Evolutionary conservation across 1,140 invertebrate genomes (phyloP), one percentile per base, ranked within the genome.

Genomic region (Muscidifurax raptorellus): DNA sequence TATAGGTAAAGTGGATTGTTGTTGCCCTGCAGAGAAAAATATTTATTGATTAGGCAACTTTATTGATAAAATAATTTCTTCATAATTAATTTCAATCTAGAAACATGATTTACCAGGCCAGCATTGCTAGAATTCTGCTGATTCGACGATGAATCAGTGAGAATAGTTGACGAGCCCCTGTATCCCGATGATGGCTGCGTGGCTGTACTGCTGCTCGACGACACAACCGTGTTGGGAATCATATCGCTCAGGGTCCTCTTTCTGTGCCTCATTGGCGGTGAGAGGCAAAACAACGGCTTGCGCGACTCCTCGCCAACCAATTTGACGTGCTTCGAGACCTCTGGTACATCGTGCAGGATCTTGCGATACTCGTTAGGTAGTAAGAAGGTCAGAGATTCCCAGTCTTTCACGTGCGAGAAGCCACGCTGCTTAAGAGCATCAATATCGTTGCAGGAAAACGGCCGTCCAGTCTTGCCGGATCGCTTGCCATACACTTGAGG

Each of bases 361-460:
- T 93, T 94, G 1, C 76, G n/a, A 89, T 97, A 97, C 90, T 98
- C 97, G 78, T 94, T 93, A 0, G 97, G 98, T 66, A 99, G 90
- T 27, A 99, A 93, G 78, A 98, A 96, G 84, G 96, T 97, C 52
- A 99, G 92, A 0, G 97, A 98, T 89, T 98, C 97, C 97, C 97
- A 98, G 90, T 99, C 98, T 88, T 95, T 95, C 13, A 98, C 95
- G 88, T 98, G 97, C 30, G 95, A 95, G 84, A 98, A 96, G 83
- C 96, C 96, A 90, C 96, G 95, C 87, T 96, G 96, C 87, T 96
- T 96, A 22, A 98, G 91, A 32, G 95, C 94, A 91, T 98, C 97
- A 52, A 97, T 94, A 89, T 98, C 97, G 86, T 96, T 96, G 89
- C 96, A 97, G 30, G 96, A 97, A 86, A 96, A 96, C n/a, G 97